Percentiles rank a stretch among this genome's conserved stretches.
Evolutionary conservation across 1,140 invertebrate genomes (phyloP).

Genomic region (Antheraea mylitta): DNA sequence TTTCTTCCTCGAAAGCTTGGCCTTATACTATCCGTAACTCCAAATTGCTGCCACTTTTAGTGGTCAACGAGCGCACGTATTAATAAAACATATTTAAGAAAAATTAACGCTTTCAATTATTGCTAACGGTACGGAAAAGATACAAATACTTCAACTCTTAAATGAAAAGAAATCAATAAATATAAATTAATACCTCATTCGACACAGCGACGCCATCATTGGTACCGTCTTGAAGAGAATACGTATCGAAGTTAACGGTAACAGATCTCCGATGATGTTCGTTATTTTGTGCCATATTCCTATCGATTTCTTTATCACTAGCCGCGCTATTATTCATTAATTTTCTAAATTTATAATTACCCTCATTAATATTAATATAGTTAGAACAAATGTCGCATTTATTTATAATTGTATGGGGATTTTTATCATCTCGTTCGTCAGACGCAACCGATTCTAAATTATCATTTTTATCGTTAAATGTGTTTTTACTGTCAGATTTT

Average conservation of each 20-base stretch:
- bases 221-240: conserved; percentile 35
- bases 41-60: too few species aligned
- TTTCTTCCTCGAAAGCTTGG: too few species aligned
- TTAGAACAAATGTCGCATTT: conserved; percentile 27
- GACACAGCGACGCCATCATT: conserved; percentile 42
- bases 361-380: conserved; percentile 5
- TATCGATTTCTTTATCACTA: conserved; percentile 25
- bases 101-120: too few species aligned
- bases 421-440: conserved; percentile 18
- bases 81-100: too few species aligned
- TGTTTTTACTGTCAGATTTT: not conserved
- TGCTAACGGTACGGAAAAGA: too few species aligned
- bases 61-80: too few species aligned
- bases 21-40: too few species aligned
- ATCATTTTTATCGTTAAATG: not conserved
- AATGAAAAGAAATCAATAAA: not conserved
- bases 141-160: too few species aligned
- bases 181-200: conserved; percentile 41
- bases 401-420: conserved; percentile 17
- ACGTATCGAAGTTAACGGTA: conserved; percentile 45
- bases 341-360: conserved; percentile 41
- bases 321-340: conserved; percentile 36
- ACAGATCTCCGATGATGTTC: conserved; percentile 25
- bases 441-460: not conserved
- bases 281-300: conserved; percentile 30